phyloP scores from a whole-genome alignment of 1,140 invertebrate species.

The Galleria mellonella region DNA sequence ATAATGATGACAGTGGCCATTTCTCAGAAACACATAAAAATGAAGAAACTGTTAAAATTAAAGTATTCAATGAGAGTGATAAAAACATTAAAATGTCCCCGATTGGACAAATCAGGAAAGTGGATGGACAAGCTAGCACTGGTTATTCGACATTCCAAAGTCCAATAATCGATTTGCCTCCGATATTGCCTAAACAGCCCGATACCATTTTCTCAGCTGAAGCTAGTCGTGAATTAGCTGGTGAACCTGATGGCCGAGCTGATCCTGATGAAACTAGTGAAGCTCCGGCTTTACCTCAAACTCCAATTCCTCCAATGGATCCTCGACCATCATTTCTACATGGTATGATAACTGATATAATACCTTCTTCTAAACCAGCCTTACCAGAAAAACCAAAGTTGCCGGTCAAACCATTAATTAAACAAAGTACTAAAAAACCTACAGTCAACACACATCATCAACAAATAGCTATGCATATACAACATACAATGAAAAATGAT shows the following conservation, averaged over 20 bases:
- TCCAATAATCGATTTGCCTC: constrained; percentile 66
- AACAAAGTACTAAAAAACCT: constrained; percentile 59
- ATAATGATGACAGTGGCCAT: constrained; percentile 70
- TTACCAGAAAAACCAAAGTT: constrained; percentile 79
- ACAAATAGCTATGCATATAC: constrained; percentile 71
- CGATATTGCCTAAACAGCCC: constrained; percentile 60
- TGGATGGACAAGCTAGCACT: constrained; percentile 55
- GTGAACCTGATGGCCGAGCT: constrained; percentile 86
- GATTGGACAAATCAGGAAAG: constrained; percentile 62
- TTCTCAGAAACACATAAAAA: constrained; percentile 66
- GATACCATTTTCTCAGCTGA: constrained; percentile 71
- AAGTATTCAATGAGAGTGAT: constrained; percentile 65
- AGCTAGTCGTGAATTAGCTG: constrained; percentile 83
- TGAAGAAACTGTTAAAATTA: constrained; percentile 70
- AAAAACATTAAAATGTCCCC: constrained; percentile 60
- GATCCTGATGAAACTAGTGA: constrained; percentile 82
- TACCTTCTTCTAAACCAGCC: constrained; percentile 52
- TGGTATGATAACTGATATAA: constrained; percentile 70
- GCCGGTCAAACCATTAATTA: constrained; percentile 77
- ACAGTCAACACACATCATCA: constrained; percentile 50
- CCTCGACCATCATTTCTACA: constrained; percentile 83
- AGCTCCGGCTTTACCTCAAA: constrained; percentile 79
- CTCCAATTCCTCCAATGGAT: constrained; percentile 77
- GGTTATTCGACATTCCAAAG: constrained; percentile 68
- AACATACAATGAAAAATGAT: constrained; percentile 42